Evolutionary conservation across 2,888 invertebrate species (phyloP), one percentile per base, ranked within the genome.

Genomic region (Eristalis tenax): DNA sequence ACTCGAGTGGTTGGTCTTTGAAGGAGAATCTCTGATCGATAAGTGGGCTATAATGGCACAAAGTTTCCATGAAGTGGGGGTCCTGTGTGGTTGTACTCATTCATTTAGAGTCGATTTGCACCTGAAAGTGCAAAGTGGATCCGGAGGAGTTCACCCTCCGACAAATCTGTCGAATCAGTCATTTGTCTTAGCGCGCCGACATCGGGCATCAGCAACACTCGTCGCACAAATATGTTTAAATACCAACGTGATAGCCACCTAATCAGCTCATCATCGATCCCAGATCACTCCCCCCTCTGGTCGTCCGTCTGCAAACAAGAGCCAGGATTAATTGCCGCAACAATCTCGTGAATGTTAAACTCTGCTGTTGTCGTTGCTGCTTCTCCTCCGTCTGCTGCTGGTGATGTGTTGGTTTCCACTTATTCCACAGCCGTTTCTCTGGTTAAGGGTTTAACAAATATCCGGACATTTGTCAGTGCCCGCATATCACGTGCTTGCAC

Each of bases 391-490:
- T 5, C 50, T 73, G n/a, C 28, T 63, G 15, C 56, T 73, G 66
- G 28, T n/a, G 32, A 35, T 63, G 63, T 59, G 40, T n/a, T 77
- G 18, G 50, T 69, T 57, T 68, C 38, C 76, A 70, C 76, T 82
- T 76, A 73, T 26, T 68, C 23, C 64, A 74, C 40, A 66, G 70
- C 71, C 66, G 63, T 56, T 32, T 8, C 32, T 71, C 70, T 80
- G 68, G 81, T 77, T 81, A 65, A 81, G 64, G 81, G 59, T 23
- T 85, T 77, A 81, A 77, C 77, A 81, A 83, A 81, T 81, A 59
- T 71, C 71, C 63, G 26, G 63, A 77, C 68, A 81, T 77, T 81
- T 81, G 76, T 77, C 81, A 77, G 43, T 57, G 38, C 81, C 82
- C 85, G 82, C 82, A 85, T 77, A 61, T 81, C 57, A 71, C 61